Conservation (phyloP, 2,113 vertebrate genomes). For the Tringa solitaria region DNA sequence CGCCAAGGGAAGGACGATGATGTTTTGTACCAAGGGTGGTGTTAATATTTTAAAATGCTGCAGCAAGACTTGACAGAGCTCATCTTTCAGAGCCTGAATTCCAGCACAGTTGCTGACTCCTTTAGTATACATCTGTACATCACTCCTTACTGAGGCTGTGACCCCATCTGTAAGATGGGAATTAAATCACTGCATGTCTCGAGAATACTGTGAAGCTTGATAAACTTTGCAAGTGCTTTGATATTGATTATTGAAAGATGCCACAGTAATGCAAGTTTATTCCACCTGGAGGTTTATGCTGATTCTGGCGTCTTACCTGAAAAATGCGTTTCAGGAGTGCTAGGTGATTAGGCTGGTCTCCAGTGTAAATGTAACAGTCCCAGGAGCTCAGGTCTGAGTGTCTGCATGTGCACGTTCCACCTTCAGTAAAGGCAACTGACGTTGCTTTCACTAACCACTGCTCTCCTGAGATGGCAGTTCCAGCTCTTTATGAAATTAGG, state of each 20-base stretch:
- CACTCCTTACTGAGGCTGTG: neutral
- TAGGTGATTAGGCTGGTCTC: neutral
- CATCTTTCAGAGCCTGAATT: slow-evolving; percentile 25
- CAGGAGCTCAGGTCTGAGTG: neutral
- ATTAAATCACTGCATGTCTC: slow-evolving; percentile 7
- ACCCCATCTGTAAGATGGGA: neutral
- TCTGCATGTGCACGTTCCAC: neutral
- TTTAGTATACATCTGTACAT: neutral
- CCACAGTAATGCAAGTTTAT: neutral
- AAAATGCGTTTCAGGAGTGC: neutral
- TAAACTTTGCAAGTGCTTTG: slow-evolving; percentile 28
- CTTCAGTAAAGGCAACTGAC: neutral
- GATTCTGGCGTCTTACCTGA: neutral
- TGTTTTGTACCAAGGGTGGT: neutral
- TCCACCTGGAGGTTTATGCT: neutral
- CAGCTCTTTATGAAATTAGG: neutral
- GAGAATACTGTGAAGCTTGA: slow-evolving; percentile 8
- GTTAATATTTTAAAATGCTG: slow-evolving; percentile 28
- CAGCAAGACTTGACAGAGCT: slow-evolving; percentile 20
- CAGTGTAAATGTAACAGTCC: neutral
- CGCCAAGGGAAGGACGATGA: neutral
- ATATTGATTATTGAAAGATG: neutral
- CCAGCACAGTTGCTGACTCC: neutral
- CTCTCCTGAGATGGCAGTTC: neutral
- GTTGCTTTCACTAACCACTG: neutral